phyloP scores from a whole-genome alignment of 2,888 invertebrate species.

The Polydrusus tereticollis region DNA sequence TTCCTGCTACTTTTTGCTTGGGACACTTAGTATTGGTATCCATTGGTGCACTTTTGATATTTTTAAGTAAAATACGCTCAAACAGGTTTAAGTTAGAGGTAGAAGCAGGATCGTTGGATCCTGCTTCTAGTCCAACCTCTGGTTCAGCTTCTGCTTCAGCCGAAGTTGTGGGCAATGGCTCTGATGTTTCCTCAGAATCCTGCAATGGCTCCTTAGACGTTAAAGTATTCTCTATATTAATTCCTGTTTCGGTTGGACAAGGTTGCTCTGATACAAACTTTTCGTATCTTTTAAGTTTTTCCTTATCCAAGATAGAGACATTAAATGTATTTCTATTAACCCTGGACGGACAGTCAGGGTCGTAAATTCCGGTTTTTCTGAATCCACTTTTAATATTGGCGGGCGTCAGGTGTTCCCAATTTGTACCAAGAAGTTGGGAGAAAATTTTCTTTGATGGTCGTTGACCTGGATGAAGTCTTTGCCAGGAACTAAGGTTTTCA shows the following conservation, averaged over 20 bases:
- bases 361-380: not conserved
- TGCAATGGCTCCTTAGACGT: not conserved
- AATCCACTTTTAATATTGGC: not conserved
- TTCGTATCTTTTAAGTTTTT: not conserved
- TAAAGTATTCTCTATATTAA: not conserved
- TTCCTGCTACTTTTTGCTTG: conserved; percentile 14
- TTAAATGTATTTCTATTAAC: not conserved
- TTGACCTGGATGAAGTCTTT: not conserved
- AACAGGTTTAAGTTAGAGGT: not conserved
- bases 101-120: not conserved
- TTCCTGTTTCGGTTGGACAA: not conserved
- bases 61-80: conserved; percentile 7
- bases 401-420: not conserved
- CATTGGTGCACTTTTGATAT: not conserved
- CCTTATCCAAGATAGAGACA: not conserved
- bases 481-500: conserved; percentile 1
- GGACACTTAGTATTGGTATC: not conserved
- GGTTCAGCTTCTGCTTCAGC: not conserved
- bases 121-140: not conserved
- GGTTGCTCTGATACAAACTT: not conserved
- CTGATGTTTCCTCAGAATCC: not conserved
- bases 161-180: not conserved
- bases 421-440: conserved; percentile 1
- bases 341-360: not conserved
- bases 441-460: conserved; percentile 4